These are phyloP conservation scores for Pseudomyrmex pallidus DNA, from an alignment of 1,140 invertebrate genomes.

Conservation along the genomic window DNA sequence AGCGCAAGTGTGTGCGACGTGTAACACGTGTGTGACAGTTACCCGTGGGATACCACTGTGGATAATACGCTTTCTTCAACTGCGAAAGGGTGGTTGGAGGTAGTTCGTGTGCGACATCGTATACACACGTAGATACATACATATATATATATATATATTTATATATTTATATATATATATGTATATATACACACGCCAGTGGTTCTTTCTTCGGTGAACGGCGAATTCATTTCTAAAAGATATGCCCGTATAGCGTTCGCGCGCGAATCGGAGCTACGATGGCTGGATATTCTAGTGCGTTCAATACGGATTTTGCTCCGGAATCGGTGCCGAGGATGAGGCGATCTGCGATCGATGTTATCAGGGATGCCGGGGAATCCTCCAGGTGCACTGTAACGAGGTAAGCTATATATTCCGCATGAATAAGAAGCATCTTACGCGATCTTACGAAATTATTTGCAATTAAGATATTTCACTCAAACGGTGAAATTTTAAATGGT, in stretches of 20 bases:
- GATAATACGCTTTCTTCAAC: constrained; percentile 48
- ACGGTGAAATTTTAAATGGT: not conserved
- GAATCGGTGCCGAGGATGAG: constrained; percentile 22
- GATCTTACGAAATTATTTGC: not conserved
- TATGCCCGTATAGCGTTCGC: constrained; percentile 64
- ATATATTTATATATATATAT: not conserved
- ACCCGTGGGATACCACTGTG: constrained; percentile 34
- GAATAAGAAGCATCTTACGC: no score
- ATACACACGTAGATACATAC: not conserved
- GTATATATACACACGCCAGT: constrained; percentile 4
- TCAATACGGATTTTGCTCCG: constrained; percentile 64
- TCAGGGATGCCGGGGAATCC: constrained; percentile 31
- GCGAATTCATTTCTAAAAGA: constrained; percentile 47
- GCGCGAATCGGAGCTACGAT: constrained; percentile 61
- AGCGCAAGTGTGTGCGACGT: constrained; percentile 52
- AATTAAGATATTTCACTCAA: not conserved
- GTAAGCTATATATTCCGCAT: constrained; percentile 37
- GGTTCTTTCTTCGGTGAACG: constrained; percentile 46
- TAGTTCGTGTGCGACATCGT: constrained; percentile 44
- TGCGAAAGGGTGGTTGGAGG: constrained; percentile 6
- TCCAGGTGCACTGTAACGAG: constrained; percentile 24
- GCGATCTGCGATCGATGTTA: constrained; percentile 42
- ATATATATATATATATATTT: no score
- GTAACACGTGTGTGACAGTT: constrained; percentile 71
- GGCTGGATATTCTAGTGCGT: constrained; percentile 57